phyloP scores from a whole-genome alignment of 2,113 vertebrate genomes.

The Corythaeola cristata region DNA sequence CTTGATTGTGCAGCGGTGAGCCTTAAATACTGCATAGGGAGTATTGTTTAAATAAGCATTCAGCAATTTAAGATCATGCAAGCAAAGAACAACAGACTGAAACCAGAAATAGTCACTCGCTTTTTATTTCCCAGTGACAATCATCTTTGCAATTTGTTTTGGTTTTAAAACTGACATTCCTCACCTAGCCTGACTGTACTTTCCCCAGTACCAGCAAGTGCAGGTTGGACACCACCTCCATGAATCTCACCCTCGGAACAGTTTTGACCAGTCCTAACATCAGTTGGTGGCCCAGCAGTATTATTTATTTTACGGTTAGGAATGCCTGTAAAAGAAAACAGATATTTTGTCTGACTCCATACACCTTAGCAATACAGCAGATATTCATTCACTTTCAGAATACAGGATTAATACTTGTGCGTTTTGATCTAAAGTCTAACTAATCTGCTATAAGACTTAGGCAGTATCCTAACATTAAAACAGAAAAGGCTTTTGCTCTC shows the following conservation, averaged over 20 bases:
- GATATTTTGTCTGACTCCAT: neutral
- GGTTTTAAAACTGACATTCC: slow-evolving; percentile 1
- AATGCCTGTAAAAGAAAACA: slow-evolving; percentile 75
- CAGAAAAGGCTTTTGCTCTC: neutral
- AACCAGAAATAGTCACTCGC: neutral
- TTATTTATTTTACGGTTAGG: slow-evolving; percentile 83
- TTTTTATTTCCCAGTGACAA: neutral
- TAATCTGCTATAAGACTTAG: neutral
- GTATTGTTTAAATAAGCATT: neutral
- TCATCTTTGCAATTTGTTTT: neutral
- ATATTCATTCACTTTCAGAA: neutral
- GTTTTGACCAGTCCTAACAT: slow-evolving; percentile 75
- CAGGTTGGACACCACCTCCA: slow-evolving; percentile 74
- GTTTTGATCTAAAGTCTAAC: neutral
- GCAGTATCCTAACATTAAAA: neutral
- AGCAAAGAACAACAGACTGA: neutral
- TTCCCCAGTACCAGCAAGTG: slow-evolving; percentile 78
- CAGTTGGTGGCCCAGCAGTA: slow-evolving; percentile 62
- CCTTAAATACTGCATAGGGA: neutral
- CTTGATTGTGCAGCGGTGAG: neutral
- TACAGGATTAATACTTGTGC: neutral
- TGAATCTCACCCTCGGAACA: slow-evolving; percentile 79
- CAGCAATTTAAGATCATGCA: neutral
- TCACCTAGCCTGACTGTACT: slow-evolving; percentile 82
- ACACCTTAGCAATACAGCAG: neutral